phyloP scores from a whole-genome alignment of 37 sponge, comb jelly and placozoan genomes.

The Eunapius fragilis region DNA sequence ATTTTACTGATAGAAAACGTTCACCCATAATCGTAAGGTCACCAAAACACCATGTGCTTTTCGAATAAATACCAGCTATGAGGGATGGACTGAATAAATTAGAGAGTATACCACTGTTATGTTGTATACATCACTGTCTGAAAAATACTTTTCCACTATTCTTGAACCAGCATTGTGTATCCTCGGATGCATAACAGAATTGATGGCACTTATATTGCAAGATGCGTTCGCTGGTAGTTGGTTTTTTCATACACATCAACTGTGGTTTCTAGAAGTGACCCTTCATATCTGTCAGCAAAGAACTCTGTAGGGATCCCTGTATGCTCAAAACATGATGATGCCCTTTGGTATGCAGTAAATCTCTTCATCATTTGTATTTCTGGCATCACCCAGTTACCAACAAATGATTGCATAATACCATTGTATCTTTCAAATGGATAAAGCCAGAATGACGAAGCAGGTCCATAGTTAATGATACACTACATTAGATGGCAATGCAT shows the following conservation, averaged over 20 bases:
- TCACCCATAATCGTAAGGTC: neutral
- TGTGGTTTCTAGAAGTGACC: neutral
- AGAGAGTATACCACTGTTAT: neutral
- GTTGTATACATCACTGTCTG: neutral
- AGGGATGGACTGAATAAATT: neutral
- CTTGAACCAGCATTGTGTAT: neutral
- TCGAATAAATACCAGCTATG: neutral
- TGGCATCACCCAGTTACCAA: conserved; percentile 11
- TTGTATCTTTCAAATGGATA: conserved; percentile 51
- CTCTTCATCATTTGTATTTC: conserved; percentile 3
- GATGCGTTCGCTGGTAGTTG: neutral
- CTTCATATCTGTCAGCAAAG: neutral
- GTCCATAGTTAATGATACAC: conserved; percentile 46
- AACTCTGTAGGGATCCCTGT: neutral
- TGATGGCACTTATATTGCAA: neutral
- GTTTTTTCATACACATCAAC: neutral
- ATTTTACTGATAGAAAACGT: neutral
- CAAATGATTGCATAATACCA: conserved; percentile 27
- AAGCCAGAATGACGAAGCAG: conserved; percentile 30
- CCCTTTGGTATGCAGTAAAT: conserved; percentile 1
- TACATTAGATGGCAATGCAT: conserved; percentile 27
- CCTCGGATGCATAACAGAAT: neutral
- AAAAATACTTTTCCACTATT: neutral
- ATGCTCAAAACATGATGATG: neutral
- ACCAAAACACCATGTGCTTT: neutral